phyloP scores from a whole-genome alignment of 1,140 invertebrate genomes.

The Procambarus virginalis region DNA sequence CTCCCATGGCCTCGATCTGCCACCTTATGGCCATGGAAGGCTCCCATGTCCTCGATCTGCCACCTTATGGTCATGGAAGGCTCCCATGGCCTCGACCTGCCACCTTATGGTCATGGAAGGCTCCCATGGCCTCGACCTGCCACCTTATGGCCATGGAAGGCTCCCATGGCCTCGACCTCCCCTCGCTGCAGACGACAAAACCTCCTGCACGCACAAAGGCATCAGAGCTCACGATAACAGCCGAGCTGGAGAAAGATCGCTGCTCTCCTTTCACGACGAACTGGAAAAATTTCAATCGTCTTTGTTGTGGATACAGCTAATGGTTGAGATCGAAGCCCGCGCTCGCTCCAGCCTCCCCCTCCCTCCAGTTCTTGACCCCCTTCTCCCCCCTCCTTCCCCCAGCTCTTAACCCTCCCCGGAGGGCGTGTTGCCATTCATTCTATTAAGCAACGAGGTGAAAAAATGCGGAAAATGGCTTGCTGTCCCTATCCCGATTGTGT shows the following conservation, averaged over 20 bases:
- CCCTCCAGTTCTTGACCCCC: too few species aligned
- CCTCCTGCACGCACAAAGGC: constrained; percentile 8
- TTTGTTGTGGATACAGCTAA: constrained; percentile 36
- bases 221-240: neutral
- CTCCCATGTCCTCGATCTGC: too few species aligned
- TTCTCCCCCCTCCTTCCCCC: too few species aligned
- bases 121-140: neutral
- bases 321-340: constrained; percentile 13
- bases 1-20: too few species aligned
- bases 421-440: constrained; percentile 36
- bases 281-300: neutral
- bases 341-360: neutral
- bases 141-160: neutral
- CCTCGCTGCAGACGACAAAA: neutral
- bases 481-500: neutral
- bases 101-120: neutral
- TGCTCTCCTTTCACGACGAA: constrained; percentile 10
- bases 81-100: neutral
- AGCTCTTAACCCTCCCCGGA: neutral
- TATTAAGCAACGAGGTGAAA: constrained; percentile 13
- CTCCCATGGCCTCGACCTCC: neutral
- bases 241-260: constrained; percentile 19
- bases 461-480: neutral
- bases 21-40: too few species aligned
- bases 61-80: too few species aligned